Base-by-base conservation (phyloP, 2,797 vertebrate genomes). In the Sebastes oblongus region DNA sequence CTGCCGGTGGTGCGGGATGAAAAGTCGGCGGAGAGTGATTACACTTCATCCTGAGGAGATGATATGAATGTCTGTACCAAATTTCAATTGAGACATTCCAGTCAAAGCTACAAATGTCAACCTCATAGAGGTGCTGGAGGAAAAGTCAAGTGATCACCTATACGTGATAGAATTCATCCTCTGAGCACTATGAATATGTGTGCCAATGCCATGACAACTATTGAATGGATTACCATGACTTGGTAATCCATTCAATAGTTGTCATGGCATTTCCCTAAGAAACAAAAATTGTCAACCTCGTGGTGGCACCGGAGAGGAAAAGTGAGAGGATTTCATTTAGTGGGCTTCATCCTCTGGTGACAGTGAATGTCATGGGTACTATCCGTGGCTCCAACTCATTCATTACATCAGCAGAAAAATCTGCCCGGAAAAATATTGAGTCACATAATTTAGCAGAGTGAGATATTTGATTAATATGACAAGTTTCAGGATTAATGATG, bases 391-490 rank as follows among this genome's bases (percentile, higher is more conserved):
- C 29, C 1, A 58, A 70, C 14, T 22, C 3, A 34, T 62, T 24
- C 6, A 13, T 50, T 69, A 22, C 7, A 58, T 66, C 71, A 66
- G 54, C 29, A 58, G 61, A 36, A 56, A 14, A 59, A 39, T 52
- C 6, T 14, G 18, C 0, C 11, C 14, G 29, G 22, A 29, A 54
- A 68, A 34, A 66, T 65, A 34, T 60, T 29, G 56, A 58, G 24
- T 75, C 34, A 55, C 46, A 74, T 69, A 34, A 65, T 42, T 62
- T 25, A 81, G 60, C 68, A 39, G 13, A 58, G 29, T 50, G n/a
- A 74, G 42, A 62, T 79, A 71, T 75, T 79, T 78, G 72, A 88
- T 80, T 76, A 82, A 84, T 84, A 81, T 75, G 77, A 64, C 52
- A 73, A 64, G 14, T 42, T 82, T 66, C 14, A 71, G 86, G 74